Conservation (phyloP, 2,797 vertebrate species). For the Xiphophorus birchmanni region DNA sequence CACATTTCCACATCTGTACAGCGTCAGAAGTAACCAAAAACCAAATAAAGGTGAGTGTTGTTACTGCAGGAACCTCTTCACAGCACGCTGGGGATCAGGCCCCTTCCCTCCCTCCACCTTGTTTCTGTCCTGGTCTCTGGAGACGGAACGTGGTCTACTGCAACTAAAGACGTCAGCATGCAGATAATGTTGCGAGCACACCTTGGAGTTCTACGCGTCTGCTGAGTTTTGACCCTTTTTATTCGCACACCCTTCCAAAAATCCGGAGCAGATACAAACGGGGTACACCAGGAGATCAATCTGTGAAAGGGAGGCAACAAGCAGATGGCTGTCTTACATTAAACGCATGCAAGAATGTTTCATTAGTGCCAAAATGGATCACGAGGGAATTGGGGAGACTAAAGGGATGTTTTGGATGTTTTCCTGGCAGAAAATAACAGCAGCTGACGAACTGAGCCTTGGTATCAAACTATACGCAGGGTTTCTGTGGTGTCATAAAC, state of each 20-base stretch:
- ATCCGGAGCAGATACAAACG: slow-evolving; percentile 35
- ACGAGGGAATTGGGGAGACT: background rate
- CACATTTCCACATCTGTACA: slow-evolving; percentile 94
- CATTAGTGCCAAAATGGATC: background rate
- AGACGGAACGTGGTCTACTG: slow-evolving; percentile 43
- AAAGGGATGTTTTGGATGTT: background rate
- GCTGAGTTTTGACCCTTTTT: background rate
- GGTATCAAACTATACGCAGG: background rate
- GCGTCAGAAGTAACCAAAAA: slow-evolving; percentile 75
- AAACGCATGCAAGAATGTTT: slow-evolving; percentile 72
- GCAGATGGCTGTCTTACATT: slow-evolving; percentile 56
- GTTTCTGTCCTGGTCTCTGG: slow-evolving; percentile 8
- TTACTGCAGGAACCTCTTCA: slow-evolving; percentile 64
- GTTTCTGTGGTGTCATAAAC: background rate
- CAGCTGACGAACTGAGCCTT: background rate
- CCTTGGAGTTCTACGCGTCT: background rate
- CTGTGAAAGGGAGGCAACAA: slow-evolving; percentile 60
- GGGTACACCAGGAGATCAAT: slow-evolving; percentile 60
- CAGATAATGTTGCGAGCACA: slow-evolving; percentile 59
- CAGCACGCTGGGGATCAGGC: background rate
- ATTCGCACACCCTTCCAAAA: background rate
- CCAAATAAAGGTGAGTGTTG: slow-evolving; percentile 66
- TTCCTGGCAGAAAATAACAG: background rate
- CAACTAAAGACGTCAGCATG: slow-evolving; percentile 66
- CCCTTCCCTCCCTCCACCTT: background rate